phyloP scores from a whole-genome alignment of 1,140 invertebrate genomes.

The Philaenus spumarius region DNA sequence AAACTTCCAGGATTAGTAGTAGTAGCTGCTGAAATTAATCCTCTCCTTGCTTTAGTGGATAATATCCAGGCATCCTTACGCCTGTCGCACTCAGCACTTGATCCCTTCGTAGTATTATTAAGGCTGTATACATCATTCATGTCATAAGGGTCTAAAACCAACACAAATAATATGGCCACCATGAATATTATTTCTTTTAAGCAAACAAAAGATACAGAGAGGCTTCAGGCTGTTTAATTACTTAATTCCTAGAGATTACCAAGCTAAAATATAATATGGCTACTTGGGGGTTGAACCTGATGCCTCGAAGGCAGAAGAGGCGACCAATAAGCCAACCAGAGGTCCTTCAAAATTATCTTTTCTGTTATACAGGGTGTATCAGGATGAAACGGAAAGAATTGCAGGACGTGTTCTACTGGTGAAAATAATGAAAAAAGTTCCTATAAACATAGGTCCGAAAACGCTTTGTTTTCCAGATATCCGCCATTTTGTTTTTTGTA shows the following conservation, averaged over 20 bases:
- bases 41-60: conserved; percentile 54
- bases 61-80: conserved; percentile 71
- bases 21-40: conserved; percentile 53
- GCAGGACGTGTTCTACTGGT: too few relatives aligned
- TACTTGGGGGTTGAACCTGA: neutral
- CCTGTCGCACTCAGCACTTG: conserved; percentile 47
- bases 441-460: too few relatives aligned
- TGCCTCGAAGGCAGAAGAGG: neutral
- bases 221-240: neutral
- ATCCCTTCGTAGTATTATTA: conserved; percentile 2
- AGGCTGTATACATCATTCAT: neutral
- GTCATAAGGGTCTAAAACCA: neutral
- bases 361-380: too few relatives aligned
- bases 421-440: too few relatives aligned
- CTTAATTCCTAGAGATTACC: neutral
- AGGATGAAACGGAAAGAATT: too few relatives aligned
- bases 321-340: neutral
- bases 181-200: conserved; percentile 3
- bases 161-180: conserved; percentile 3
- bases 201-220: neutral
- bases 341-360: neutral
- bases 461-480: too few relatives aligned
- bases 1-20: conserved; percentile 54
- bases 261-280: neutral
- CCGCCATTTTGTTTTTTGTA: too few relatives aligned